These are phyloP conservation scores for Heliconius cydno DNA, from an alignment of 2,888 invertebrate species.

Conservation along the genomic window DNA sequence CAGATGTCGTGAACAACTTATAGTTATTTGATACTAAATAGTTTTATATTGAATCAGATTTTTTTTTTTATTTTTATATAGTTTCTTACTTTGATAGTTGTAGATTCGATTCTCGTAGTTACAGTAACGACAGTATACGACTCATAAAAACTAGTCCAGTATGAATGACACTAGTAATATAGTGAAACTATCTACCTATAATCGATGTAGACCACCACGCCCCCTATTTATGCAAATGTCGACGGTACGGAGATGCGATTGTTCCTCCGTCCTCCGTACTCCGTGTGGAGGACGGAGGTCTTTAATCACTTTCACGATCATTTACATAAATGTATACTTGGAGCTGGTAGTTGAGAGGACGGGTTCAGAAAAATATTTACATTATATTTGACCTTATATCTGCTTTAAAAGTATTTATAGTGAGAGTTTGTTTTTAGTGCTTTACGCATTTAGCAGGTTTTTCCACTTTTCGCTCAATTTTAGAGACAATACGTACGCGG, in stretches of 20 bases:
- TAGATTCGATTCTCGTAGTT: too few relatives aligned
- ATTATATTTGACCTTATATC: neutral
- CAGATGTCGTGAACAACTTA: too few relatives aligned
- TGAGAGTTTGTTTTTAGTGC: too few relatives aligned
- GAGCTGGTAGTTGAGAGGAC: neutral
- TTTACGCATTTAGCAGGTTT: too few relatives aligned
- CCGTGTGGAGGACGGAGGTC: conserved; percentile 1
- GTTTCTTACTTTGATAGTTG: too few relatives aligned
- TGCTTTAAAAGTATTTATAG: too few relatives aligned
- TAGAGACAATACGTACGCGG: too few relatives aligned
- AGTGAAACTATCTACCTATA: conserved; percentile 36
- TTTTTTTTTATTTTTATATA: too few relatives aligned
- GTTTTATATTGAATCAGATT: too few relatives aligned
- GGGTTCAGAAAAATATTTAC: neutral
- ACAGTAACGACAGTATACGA: too few relatives aligned
- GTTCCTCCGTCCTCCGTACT: conserved; percentile 16
- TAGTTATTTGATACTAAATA: too few relatives aligned
- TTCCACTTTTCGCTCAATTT: too few relatives aligned
- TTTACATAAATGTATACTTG: conserved; percentile 21
- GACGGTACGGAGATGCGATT: conserved; percentile 26
- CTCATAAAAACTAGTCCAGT: conserved; percentile 12
- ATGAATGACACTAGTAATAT: conserved; percentile 39
- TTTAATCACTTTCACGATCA: conserved; percentile 33
- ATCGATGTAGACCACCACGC: conserved; percentile 48
- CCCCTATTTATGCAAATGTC: conserved; percentile 48